Evolutionary conservation across 2,888 invertebrate species (phyloP).

Genomic region (Ophion ventricosus): DNA sequence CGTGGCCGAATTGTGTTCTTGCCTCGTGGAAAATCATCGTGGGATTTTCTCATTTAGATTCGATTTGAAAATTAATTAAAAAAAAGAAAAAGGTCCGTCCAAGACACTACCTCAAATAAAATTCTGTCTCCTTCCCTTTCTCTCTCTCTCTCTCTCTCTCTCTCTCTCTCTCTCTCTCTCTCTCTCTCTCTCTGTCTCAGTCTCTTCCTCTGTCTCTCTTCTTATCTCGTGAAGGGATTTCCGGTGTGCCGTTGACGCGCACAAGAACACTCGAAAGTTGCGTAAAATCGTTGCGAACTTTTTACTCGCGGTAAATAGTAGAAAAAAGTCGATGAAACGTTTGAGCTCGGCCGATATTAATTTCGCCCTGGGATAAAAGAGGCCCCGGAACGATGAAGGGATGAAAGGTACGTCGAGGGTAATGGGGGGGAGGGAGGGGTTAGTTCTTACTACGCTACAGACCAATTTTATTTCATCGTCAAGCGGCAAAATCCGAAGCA

Average conservation of each 20-base stretch:
- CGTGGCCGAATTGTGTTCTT: too few relatives aligned
- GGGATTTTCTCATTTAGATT: too few relatives aligned
- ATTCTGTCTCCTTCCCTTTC: not conserved
- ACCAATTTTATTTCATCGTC: slow-evolving; percentile 60
- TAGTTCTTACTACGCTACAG: slow-evolving; percentile 51
- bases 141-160: too few relatives aligned
- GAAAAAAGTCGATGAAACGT: not conserved
- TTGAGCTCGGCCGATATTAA: slow-evolving; percentile 14
- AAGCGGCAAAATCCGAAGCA: slow-evolving; percentile 35
- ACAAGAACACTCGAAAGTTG: not conserved
- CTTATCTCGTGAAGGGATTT: not conserved
- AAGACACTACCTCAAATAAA: not conserved
- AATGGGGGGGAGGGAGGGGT: slow-evolving; percentile 25
- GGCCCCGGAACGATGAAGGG: slow-evolving; percentile 12
- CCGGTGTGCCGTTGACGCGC: not conserved
- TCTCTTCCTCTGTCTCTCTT: too few relatives aligned
- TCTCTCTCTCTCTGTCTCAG: too few relatives aligned
- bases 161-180: not conserved
- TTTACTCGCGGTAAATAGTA: not conserved
- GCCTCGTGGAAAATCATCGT: too few relatives aligned
- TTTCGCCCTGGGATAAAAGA: slow-evolving; percentile 4
- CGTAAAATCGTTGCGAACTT: not conserved
- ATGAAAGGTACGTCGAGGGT: not conserved
- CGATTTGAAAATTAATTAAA: too few relatives aligned
- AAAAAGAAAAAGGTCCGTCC: too few relatives aligned